Percentiles rank a stretch among this genome's conserved stretches.
Evolutionary conservation across 1,140 invertebrate genomes (phyloP).

Genomic region (Plodia interpunctella): DNA sequence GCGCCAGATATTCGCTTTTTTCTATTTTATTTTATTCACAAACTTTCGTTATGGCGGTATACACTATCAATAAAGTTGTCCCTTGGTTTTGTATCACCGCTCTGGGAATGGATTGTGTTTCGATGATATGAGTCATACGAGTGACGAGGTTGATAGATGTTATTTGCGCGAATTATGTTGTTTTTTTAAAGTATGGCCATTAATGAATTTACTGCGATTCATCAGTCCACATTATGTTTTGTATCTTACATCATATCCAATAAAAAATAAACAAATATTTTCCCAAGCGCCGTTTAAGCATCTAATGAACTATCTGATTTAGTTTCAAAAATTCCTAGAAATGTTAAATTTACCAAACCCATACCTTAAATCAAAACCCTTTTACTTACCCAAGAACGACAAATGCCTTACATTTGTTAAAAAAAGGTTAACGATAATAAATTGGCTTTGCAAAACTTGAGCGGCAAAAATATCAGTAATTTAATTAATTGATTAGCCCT

Average conservation of each 20-base stretch:
- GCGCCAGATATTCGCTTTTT: constrained; percentile 45
- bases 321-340: too few species aligned
- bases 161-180: not conserved
- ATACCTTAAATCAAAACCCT: too few species aligned
- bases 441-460: not conserved
- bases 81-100: not conserved
- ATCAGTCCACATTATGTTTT: too few species aligned
- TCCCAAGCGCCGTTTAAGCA: too few species aligned
- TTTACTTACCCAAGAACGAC: not conserved
- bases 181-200: too few species aligned
- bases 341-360: too few species aligned
- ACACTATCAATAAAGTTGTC: constrained; percentile 38
- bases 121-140: not conserved
- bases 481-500: constrained; percentile 62
- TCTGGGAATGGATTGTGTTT: not conserved
- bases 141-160: not conserved
- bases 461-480: constrained; percentile 34
- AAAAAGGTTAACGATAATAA: constrained; percentile 4
- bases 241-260: too few species aligned
- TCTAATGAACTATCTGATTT: too few species aligned
- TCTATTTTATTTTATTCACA: constrained; percentile 64
- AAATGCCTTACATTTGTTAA: not conserved
- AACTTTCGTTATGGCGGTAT: constrained; percentile 58
- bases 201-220: too few species aligned
- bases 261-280: too few species aligned